Conservation (phyloP, 2,888 invertebrate species). For the Tinea pellionella region DNA sequence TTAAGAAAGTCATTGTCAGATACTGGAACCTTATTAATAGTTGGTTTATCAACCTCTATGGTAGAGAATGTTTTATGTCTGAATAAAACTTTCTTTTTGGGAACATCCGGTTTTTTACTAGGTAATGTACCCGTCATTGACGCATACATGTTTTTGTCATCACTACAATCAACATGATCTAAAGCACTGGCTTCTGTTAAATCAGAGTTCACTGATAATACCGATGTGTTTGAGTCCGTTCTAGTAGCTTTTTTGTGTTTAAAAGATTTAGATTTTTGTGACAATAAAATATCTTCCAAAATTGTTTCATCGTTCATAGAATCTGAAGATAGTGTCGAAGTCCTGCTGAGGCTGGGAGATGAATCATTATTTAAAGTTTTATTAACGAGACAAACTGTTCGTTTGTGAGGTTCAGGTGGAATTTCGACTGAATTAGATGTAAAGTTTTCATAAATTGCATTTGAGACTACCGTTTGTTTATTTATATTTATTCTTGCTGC, state of each 20-base stretch:
- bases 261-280: constrained; percentile 60
- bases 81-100: constrained; percentile 49
- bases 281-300: constrained; percentile 57
- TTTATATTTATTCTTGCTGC: constrained; percentile 46
- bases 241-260: constrained; percentile 33
- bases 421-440: constrained; percentile 20
- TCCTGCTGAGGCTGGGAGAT: constrained; percentile 36
- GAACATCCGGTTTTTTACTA: constrained; percentile 34
- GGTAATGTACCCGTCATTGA: constrained; percentile 59
- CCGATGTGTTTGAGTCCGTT: constrained; percentile 30
- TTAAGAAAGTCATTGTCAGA: constrained; percentile 46
- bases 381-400: constrained; percentile 27
- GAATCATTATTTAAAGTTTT: constrained; percentile 23
- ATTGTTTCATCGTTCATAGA: constrained; percentile 57
- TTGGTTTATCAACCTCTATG: constrained; percentile 54
- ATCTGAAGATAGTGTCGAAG: constrained; percentile 51
- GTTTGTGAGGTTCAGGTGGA: constrained; percentile 38
- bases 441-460: constrained; percentile 50
- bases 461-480: constrained; percentile 30
- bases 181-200: constrained; percentile 54
- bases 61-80: constrained; percentile 63
- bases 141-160: constrained; percentile 39
- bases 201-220: constrained; percentile 46
- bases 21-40: constrained; percentile 37
- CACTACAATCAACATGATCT: constrained; percentile 58